A percentile compares a stretch with the other conserved stretches of the same genome.
These are phyloP conservation scores for Schizotus pectinicornis DNA, from an alignment of 2,888 invertebrate species.

Conservation along the genomic window DNA sequence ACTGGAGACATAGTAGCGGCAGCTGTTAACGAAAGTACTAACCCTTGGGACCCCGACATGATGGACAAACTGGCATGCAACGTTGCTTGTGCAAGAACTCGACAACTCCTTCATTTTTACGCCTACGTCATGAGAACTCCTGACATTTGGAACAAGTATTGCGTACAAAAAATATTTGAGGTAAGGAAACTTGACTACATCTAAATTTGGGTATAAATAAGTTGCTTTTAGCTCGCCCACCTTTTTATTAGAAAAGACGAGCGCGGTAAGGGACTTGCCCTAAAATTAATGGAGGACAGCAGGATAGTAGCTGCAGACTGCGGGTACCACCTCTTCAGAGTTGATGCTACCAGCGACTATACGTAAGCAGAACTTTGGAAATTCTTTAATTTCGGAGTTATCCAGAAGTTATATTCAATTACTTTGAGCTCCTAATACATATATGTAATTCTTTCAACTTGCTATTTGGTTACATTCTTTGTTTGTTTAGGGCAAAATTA, in stretches of 20 bases:
- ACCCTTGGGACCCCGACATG: slow-evolving; percentile 62
- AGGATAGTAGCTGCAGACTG: slow-evolving; percentile 58
- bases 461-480: background rate
- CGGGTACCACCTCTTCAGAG: slow-evolving; percentile 59
- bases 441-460: background rate
- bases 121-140: slow-evolving; percentile 62
- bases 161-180: slow-evolving; percentile 61
- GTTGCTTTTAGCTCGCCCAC: slow-evolving; percentile 36
- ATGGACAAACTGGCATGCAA: slow-evolving; percentile 63
- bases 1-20: slow-evolving; percentile 58
- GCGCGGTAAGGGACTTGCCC: slow-evolving; percentile 60
- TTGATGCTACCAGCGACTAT: slow-evolving; percentile 60
- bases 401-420: too few relatives aligned
- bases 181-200: slow-evolving; percentile 45
- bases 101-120: slow-evolving; percentile 60
- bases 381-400: background rate
- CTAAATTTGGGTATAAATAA: background rate
- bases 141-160: slow-evolving; percentile 59
- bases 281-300: slow-evolving; percentile 54
- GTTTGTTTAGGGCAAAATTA: slow-evolving; percentile 55
- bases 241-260: slow-evolving; percentile 61
- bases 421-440: too few relatives aligned
- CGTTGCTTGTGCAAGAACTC: slow-evolving; percentile 56
- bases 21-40: slow-evolving; percentile 59
- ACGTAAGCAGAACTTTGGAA: slow-evolving; percentile 50